Percentiles rank a stretch among this genome's conserved stretches.
Conservation (phyloP, 2,113 vertebrate species). For the Trichechus manatus region DNA sequence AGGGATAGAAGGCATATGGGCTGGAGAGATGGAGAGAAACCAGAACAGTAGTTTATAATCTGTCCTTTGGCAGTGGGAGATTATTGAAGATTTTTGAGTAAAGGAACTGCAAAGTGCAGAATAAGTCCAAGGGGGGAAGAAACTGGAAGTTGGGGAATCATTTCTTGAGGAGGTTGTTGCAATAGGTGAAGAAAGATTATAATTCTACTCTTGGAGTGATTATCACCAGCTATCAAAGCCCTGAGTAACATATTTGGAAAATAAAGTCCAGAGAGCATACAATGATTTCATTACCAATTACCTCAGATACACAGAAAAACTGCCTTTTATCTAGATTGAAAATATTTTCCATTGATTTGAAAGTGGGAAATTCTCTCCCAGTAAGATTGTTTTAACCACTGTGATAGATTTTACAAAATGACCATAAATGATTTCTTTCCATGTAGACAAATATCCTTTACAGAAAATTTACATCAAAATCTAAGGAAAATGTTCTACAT, state of each 20-base stretch:
- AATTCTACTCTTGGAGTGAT: neutral
- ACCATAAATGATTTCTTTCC: too few relatives aligned
- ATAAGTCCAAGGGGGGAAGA: neutral
- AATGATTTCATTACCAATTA: neutral
- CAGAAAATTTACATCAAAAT: neutral
- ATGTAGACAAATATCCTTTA: too few relatives aligned
- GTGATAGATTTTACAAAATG: too few relatives aligned
- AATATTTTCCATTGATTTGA: too few relatives aligned
- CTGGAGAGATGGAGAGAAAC: neutral
- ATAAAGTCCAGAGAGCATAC: neutral
- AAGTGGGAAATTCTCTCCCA: too few relatives aligned
- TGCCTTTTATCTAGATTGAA: too few relatives aligned
- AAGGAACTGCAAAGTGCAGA: neutral
- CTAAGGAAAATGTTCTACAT: neutral
- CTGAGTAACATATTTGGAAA: neutral
- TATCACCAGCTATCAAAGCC: neutral
- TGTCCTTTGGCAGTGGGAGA: neutral
- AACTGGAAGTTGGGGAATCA: neutral
- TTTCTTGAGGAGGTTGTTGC: neutral
- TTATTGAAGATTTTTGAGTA: neutral
- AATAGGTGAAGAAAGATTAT: neutral
- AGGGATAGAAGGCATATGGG: neutral
- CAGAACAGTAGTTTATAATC: neutral
- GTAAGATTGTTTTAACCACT: too few relatives aligned
- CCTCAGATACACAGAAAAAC: neutral